Conservation (phyloP, 2,113 vertebrate species). For the Scomber colias region DNA sequence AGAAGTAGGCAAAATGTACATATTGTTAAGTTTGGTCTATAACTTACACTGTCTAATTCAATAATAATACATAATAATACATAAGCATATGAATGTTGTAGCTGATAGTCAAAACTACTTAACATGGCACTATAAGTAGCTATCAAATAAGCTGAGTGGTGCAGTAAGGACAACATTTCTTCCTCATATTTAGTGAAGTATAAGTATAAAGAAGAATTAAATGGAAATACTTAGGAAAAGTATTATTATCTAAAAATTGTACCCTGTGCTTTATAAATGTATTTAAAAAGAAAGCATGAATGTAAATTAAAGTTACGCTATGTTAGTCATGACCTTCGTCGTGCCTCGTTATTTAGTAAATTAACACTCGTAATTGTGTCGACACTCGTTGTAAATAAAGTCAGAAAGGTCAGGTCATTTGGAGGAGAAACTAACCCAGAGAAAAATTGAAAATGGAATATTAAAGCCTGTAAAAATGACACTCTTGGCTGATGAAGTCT, state of each 20-base stretch:
- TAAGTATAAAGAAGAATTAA: neutral
- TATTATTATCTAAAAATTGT: too few relatives aligned
- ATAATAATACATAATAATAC: too few relatives aligned
- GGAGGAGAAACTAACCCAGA: neutral
- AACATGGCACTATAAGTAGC: neutral
- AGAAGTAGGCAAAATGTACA: too few relatives aligned
- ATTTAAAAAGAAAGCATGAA: neutral
- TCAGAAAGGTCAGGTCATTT: constrained; percentile 22
- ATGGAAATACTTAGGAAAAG: neutral
- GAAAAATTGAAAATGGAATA: neutral
- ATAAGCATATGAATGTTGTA: too few relatives aligned
- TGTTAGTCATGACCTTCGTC: neutral
- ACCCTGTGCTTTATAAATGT: neutral
- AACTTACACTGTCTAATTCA: too few relatives aligned
- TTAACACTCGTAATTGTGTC: constrained; percentile 3
- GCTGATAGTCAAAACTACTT: too few relatives aligned
- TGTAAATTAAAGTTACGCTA: neutral
- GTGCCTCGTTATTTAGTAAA: neutral
- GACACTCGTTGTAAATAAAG: neutral
- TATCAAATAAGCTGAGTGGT: neutral
- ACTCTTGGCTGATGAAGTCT: neutral
- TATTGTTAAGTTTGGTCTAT: too few relatives aligned
- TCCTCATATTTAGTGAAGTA: neutral
- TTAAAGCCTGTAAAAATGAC: neutral
- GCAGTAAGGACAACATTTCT: neutral